These are phyloP conservation scores for Dolichomitus sp. DNA, from an alignment of 2,888 invertebrate genomes.

Conservation along the genomic window DNA sequence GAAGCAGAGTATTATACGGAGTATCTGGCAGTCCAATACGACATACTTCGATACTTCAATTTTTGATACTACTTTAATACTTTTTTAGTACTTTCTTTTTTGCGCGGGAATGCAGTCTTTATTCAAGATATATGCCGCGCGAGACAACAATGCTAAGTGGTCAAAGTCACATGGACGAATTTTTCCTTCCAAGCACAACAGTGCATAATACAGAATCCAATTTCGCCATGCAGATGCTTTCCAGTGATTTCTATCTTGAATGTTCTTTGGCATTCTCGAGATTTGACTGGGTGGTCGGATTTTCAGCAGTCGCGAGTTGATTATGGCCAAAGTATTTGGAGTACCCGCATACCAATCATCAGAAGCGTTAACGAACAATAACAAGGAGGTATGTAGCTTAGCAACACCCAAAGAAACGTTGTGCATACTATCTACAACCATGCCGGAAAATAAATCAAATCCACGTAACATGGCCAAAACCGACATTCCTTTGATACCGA, in stretches of 20 bases:
- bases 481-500: constrained; percentile 19
- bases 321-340: neutral
- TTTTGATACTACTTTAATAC: no score
- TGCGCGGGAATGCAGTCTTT: constrained; percentile 38
- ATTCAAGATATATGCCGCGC: constrained; percentile 34
- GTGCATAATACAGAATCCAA: neutral
- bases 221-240: constrained; percentile 12
- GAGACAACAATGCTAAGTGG: constrained; percentile 34
- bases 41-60: no score
- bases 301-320: constrained; percentile 32
- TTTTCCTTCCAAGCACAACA: constrained; percentile 33
- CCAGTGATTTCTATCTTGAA: constrained; percentile 36
- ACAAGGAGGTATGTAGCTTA: constrained; percentile 37
- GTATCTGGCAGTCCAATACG: no score
- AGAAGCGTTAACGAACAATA: constrained; percentile 1
- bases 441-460: constrained; percentile 28
- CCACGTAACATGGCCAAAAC: constrained; percentile 1
- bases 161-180: constrained; percentile 24
- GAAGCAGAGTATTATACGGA: no score
- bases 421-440: constrained; percentile 53
- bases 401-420: constrained; percentile 38
- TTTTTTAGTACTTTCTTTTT: no score
- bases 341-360: constrained; percentile 9
- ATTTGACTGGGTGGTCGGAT: constrained; percentile 51
- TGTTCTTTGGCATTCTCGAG: constrained; percentile 25